Percentiles rank a stretch among this genome's conserved stretches.
Evolutionary conservation across 2,797 vertebrate genomes (phyloP).

Genomic region (Ataeniobius toweri): DNA sequence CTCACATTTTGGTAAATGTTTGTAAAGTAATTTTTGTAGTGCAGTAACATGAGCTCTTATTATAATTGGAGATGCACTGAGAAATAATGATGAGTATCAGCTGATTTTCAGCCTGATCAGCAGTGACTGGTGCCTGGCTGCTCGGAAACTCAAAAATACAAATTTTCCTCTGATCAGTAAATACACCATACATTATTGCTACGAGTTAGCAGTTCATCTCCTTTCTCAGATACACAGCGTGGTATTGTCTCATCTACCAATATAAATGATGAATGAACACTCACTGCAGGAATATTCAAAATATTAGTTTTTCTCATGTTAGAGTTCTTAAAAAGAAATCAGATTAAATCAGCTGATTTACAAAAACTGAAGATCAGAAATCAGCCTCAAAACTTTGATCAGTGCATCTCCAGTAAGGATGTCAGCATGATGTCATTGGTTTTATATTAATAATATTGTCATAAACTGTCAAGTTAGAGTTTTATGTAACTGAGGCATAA

Average conservation of each 20-base stretch:
- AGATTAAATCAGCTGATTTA: background rate
- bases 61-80: background rate
- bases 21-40: background rate
- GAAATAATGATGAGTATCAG: background rate
- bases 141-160: background rate
- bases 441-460: background rate
- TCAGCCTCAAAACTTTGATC: background rate
- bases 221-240: no score
- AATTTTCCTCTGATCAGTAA: background rate
- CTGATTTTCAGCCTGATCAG: background rate
- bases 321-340: background rate
- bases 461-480: background rate
- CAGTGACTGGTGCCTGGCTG: background rate
- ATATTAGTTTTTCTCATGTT: background rate
- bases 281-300: background rate
- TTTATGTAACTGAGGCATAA: background rate
- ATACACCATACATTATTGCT: background rate
- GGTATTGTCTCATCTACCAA: background rate
- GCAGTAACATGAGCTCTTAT: background rate
- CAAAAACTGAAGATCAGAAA: background rate
- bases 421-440: background rate
- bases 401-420: background rate
- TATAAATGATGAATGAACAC: background rate
- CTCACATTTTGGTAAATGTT: slow-evolving; percentile 45
- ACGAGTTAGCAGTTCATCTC: no score